A percentile compares a stretch with the other conserved stretches of the same genome.
These are phyloP conservation scores for Hylaeus volcanicus DNA, from an alignment of 1,140 invertebrate species.

Conservation along the genomic window DNA sequence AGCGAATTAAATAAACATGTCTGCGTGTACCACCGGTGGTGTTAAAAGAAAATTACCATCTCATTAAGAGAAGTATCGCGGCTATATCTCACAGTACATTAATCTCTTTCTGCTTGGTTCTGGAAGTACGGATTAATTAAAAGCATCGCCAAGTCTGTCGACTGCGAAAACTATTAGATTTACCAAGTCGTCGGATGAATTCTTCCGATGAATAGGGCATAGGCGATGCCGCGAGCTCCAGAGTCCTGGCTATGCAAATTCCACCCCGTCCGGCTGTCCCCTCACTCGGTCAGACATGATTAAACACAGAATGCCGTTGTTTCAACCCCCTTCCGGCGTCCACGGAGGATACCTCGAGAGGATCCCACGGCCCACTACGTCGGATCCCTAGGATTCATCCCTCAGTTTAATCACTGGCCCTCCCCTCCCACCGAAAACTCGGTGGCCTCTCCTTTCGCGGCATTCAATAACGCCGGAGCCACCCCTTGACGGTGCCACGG, in stretches of 20 bases:
- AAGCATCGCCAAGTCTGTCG: too few relatives aligned
- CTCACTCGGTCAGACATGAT: constrained; percentile 77
- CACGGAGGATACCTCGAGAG: constrained; percentile 53
- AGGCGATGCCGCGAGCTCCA: constrained; percentile 5
- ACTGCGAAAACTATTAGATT: too few relatives aligned
- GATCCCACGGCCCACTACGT: constrained; percentile 49
- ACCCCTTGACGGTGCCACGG: constrained; percentile 50
- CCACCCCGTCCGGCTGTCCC: constrained; percentile 58
- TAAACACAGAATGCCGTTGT: constrained; percentile 79
- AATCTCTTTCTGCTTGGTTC: too few relatives aligned
- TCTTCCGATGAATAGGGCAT: neutral
- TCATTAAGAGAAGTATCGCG: too few relatives aligned
- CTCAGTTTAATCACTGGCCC: constrained; percentile 76
- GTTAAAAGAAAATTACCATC: too few relatives aligned
- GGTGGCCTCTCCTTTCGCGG: constrained; percentile 66
- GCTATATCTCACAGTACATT: too few relatives aligned
- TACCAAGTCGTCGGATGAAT: neutral
- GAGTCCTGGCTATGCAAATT: constrained; percentile 71
- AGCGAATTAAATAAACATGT: too few relatives aligned
- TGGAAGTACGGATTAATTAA: too few relatives aligned
- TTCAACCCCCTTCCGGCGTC: constrained; percentile 58
- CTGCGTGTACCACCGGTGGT: too few relatives aligned
- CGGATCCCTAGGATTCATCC: constrained; percentile 68
- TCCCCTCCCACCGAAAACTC: constrained; percentile 63
- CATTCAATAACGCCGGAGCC: constrained; percentile 75